These are phyloP conservation scores for Myrmophylax atrothorax DNA, from an alignment of 2,113 vertebrate genomes.

Conservation along the genomic window DNA sequence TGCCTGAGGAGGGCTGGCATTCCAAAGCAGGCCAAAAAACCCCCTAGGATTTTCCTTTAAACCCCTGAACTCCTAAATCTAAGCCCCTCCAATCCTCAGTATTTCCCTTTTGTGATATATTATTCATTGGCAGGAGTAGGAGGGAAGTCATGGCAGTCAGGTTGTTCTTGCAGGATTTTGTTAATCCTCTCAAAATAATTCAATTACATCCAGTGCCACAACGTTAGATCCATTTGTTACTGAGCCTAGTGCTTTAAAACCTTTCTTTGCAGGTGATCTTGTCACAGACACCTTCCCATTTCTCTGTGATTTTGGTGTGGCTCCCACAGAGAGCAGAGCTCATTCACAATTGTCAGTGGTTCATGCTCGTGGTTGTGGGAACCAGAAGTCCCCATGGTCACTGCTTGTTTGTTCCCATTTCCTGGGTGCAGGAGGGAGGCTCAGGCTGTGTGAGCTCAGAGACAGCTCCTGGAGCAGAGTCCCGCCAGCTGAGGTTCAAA, in stretches of 20 bases:
- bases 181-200: background rate
- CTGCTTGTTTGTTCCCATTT: background rate
- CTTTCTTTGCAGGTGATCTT: constrained; percentile 52
- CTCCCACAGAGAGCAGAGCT: background rate
- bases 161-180: background rate
- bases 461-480: constrained; percentile 32
- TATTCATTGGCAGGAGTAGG: background rate
- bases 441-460: background rate
- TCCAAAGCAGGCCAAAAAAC: background rate
- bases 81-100: background rate
- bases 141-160: background rate
- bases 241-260: constrained; percentile 23
- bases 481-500: constrained; percentile 5
- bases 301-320: background rate
- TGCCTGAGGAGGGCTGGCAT: background rate
- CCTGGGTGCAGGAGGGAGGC: background rate
- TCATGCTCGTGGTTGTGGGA: background rate
- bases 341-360: accelerated
- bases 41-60: background rate
- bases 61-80: background rate
- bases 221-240: constrained; percentile 6
- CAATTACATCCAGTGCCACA: background rate
- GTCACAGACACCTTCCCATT: constrained; percentile 37
- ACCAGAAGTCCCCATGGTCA: background rate
- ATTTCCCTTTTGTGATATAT: background rate